Evolutionary conservation across 2,797 vertebrate genomes (phyloP), one percentile per base, ranked within the genome.

Genomic region (Epinephelus malabaricus): DNA sequence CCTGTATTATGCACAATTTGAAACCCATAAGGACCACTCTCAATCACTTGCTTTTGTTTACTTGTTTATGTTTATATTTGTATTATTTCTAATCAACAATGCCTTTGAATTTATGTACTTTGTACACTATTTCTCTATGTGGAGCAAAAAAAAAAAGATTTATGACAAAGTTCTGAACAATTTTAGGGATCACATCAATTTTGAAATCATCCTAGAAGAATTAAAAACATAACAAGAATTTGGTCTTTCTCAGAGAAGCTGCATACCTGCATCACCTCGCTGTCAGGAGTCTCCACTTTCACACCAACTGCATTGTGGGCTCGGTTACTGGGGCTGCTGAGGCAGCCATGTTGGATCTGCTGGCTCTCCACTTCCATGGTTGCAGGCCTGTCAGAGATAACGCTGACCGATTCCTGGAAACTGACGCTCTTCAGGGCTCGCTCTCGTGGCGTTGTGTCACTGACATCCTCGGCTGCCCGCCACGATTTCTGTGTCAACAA

Each of bases 341-440:
- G 88, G 85, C 93, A 64, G 6, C 95, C 92, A 87, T 95, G 95
- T 82, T 96, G 96, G 81, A 92, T 96, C 90, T 97, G 79, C 92
- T 97, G 97, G 91, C 95, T 95, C 90, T 97, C 97, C 85, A 98
- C 92, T 90, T 99, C 98, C 98, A 99, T 99, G 86, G 91, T 95
- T 85, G 92, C 91, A 78, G 95, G 93, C 60, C 92, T 93, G 89
- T 92, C 88, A 76, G 95, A 85, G 91, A 96, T 95, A 73, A 96
- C 85, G 90, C 94, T 92, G 84, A 96, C 93, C 43, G 97, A 93
- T 84, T 97, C 96, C 88, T 95, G 94, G 92, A 95, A 95, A 90
- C 95, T 97, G 94, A 97, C 97, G 88, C 96, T 95, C 90, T 96
- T 95, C 86, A 91, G 89, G 85, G 95, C 94, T 94, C 92, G 95